A percentile compares a stretch with the other conserved stretches of the same genome.
These are phyloP conservation scores for Lepidocyrtoides sp. DNA, from an alignment of 2,888 invertebrate species.

Conservation along the genomic window DNA sequence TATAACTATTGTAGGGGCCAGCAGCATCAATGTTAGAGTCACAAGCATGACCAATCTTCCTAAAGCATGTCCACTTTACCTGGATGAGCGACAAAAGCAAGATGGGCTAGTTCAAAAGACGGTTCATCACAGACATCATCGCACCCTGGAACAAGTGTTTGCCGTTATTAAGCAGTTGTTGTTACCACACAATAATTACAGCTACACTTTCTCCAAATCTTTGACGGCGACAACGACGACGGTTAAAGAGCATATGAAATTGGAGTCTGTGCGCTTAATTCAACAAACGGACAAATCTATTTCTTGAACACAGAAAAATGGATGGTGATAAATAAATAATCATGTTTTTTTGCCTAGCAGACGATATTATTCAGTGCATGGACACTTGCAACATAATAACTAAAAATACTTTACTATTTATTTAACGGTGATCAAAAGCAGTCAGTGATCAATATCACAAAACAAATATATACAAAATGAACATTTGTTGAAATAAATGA, in stretches of 20 bases:
- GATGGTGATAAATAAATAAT: no score
- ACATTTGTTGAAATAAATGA: no score
- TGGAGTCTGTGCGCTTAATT: conserved; percentile 3
- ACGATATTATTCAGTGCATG: no score
- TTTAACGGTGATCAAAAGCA: no score
- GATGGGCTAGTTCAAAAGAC: neutral
- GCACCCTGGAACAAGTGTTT: neutral
- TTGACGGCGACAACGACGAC: neutral
- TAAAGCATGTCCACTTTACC: neutral
- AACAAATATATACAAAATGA: no score
- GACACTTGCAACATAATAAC: no score
- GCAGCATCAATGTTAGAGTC: neutral
- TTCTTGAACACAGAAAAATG: conserved; percentile 49
- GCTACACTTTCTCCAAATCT: neutral
- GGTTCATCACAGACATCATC: neutral
- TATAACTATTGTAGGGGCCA: conserved; percentile 50
- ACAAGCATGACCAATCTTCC: neutral
- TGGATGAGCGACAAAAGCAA: neutral
- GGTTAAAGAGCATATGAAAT: neutral
- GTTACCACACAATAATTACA: neutral
- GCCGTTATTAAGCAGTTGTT: neutral
- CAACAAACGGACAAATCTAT: conserved; percentile 63
- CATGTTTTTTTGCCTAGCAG: no score
- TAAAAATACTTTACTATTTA: no score
- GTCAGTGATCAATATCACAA: no score